These are phyloP conservation scores for Loriculus beryllinus DNA, from an alignment of 2,797 vertebrate genomes.

Conservation along the genomic window DNA sequence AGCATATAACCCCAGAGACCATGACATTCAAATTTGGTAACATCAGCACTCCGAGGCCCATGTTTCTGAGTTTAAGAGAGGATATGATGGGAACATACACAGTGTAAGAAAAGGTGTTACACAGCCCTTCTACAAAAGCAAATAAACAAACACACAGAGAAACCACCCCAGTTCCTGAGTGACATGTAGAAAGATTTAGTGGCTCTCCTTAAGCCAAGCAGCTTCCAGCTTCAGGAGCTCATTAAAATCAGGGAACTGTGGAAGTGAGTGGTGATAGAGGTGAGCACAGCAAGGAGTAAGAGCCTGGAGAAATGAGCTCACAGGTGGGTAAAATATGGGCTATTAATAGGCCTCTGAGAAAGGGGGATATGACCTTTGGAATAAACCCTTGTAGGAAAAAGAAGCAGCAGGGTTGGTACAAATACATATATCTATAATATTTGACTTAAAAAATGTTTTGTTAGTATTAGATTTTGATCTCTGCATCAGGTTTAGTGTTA, in stretches of 20 bases:
- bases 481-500: background rate
- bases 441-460: background rate
- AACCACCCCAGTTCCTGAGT: background rate
- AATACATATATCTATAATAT: background rate
- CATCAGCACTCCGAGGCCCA: background rate
- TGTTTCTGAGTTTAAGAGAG: background rate
- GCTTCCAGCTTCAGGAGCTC: background rate
- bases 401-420: background rate
- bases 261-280: background rate
- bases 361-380: background rate
- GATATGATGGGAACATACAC: background rate
- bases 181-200: background rate
- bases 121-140: background rate
- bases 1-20: background rate
- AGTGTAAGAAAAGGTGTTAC: background rate
- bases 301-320: background rate
- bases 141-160: background rate
- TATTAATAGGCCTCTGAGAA: background rate
- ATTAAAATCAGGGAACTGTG: conserved; percentile 31
- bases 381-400: background rate
- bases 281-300: background rate
- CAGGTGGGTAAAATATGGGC: background rate
- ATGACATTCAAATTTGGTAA: background rate
- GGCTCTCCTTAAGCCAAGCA: background rate
- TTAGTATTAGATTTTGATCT: background rate